Conservation (phyloP, 2,113 vertebrate genomes). For the Microtus oregoni region DNA sequence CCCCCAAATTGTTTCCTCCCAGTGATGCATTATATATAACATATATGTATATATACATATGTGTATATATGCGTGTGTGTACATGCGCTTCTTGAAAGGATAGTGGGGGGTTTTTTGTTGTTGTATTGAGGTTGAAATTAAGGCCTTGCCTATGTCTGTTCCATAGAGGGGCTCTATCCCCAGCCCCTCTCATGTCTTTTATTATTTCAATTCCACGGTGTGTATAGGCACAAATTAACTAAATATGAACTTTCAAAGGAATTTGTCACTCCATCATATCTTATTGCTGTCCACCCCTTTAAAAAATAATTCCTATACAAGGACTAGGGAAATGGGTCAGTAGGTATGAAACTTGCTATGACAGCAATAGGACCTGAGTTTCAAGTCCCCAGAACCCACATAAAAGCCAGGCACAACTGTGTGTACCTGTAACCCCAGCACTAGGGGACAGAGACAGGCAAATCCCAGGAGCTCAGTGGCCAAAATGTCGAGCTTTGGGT, state of each 20-base stretch:
- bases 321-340: background rate
- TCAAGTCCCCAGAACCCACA: background rate
- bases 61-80: background rate
- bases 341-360: background rate
- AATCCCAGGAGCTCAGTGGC: background rate
- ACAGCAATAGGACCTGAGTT: background rate
- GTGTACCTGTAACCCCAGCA: background rate
- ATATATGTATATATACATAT: background rate
- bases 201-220: background rate
- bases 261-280: conserved; percentile 13
- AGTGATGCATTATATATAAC: background rate
- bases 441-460: background rate
- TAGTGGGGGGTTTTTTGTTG: background rate
- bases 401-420: background rate
- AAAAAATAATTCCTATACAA: conserved; percentile 2
- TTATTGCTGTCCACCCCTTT: background rate
- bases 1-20: background rate
- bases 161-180: too few species aligned
- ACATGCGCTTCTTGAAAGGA: background rate
- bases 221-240: background rate
- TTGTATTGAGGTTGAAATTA: background rate
- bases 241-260: conserved; percentile 9
- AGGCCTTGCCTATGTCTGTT: background rate
- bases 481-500: background rate
- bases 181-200: background rate